phyloP scores from a whole-genome alignment of 2,888 invertebrate species.

The Mythimna vitellina region DNA sequence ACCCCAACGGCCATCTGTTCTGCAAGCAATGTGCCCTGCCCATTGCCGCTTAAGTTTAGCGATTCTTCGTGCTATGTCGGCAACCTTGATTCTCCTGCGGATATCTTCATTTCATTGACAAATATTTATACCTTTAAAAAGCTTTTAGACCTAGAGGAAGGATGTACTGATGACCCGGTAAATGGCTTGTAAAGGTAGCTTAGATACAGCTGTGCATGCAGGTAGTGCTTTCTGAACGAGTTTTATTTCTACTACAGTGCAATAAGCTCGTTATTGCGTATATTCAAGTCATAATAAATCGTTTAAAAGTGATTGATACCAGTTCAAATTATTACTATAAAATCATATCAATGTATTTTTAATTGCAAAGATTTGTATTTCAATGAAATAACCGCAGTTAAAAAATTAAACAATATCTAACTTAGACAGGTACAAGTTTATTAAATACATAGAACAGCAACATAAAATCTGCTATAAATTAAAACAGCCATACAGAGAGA shows the following conservation, averaged over 20 bases:
- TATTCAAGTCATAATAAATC: not conserved
- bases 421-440: conserved; percentile 50
- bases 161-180: conserved; percentile 18
- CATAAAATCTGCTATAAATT: conserved; percentile 42
- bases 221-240: not conserved
- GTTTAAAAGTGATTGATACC: not conserved
- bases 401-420: conserved; percentile 30
- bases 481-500: conserved; percentile 47
- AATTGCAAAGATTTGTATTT: conserved; percentile 7
- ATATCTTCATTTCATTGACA: no score
- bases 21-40: no score
- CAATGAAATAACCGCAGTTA: not conserved
- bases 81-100: no score
- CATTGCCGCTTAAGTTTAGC: no score
- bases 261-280: not conserved
- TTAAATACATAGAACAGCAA: conserved; percentile 46
- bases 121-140: not conserved
- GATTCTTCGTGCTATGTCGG: no score
- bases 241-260: not conserved
- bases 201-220: not conserved
- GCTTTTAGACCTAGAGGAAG: conserved; percentile 12
- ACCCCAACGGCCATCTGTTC: no score
- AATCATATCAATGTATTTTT: conserved; percentile 5
- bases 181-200: not conserved
- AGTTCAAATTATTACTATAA: not conserved